Percentiles rank a stretch among this genome's conserved stretches.
Evolutionary conservation across 2,888 invertebrate species (phyloP).

Genomic region (Tridacna crocea): DNA sequence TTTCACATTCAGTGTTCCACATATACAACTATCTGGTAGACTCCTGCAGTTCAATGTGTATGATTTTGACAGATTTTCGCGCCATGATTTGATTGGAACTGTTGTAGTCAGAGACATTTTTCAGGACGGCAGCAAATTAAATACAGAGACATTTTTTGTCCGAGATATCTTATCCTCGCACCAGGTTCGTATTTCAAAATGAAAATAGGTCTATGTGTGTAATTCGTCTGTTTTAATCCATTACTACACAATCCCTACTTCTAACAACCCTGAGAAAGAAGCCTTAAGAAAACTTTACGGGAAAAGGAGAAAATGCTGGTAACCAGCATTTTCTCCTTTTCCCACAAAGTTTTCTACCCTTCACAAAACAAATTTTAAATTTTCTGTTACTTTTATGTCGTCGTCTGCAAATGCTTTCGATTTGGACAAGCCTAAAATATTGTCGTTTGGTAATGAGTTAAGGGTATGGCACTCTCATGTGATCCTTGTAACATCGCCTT

Average conservation of each 20-base stretch:
- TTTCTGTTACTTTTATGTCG: no score
- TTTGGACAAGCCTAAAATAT: no score
- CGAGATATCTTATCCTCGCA: slow-evolving; percentile 91
- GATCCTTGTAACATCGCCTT: no score
- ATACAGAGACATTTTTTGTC: slow-evolving; percentile 92
- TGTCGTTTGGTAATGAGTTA: no score
- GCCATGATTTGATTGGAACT: slow-evolving; percentile 94
- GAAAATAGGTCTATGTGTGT: neutral
- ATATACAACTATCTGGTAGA: slow-evolving; percentile 90
- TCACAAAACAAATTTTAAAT: no score
- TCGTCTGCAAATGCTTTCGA: no score
- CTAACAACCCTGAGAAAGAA: neutral
- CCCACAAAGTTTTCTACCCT: neutral
- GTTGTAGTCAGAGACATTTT: slow-evolving; percentile 92
- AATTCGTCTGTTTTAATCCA: neutral
- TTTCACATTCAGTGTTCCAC: slow-evolving; percentile 92
- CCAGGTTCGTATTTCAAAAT: slow-evolving; percentile 70
- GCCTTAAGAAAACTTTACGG: neutral
- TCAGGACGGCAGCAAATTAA: slow-evolving; percentile 89
- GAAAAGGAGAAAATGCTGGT: neutral
- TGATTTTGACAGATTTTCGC: slow-evolving; percentile 94
- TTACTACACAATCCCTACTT: neutral
- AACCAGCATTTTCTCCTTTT: neutral
- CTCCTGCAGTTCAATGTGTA: slow-evolving; percentile 94
- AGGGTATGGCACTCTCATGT: no score